Evolutionary conservation across 2,888 invertebrate species (phyloP), one percentile per base, ranked within the genome.

Genomic region (Pteria penguin): DNA sequence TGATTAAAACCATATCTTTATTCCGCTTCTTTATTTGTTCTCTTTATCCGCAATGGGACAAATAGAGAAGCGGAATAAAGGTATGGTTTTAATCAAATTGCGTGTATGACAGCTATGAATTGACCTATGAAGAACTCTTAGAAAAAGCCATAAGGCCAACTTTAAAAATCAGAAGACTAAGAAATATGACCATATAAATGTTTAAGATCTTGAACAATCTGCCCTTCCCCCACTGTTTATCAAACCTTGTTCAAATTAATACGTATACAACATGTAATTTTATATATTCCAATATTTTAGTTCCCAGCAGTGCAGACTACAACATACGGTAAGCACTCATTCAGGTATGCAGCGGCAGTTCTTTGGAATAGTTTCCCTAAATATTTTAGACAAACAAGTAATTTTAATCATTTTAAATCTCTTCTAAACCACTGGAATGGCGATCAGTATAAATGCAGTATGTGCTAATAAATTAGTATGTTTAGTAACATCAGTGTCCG

Each of bases 181-280:
- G 72, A 26, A 57, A 57, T 33, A 72, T 72, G 72, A 70, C 72
- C 8, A 55, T 65, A 31, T 67, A 76, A 68, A 73, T 65, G 45
- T 72, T 58, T 69, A 73, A 57, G 33, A 73, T 76, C 22, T 70
- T 69, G 29, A 27, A 70, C n/a, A n/a, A n/a, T n/a, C n/a, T 61
- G 57, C 60, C 3, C 18, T 69, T 18, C 33, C 57, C 18, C 32
- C 58, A 29, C 66, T 54, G 4, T 54, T 27, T 66, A 27, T 52
- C 54, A 52, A 24, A 2, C 8, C n/a, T 26, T 18, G 27, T 66
- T 24, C 4, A 26, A 14, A 26, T 29, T 4, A 45, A 66, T 29
- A 4, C 52, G 27, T 18, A 11, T 14, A 24, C 36, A n/a, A 8
- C 2, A 52, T 66, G 54, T 36, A 27, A 71, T 31, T 71, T 71